A percentile compares a stretch with the other conserved stretches of the same genome.
These are phyloP conservation scores for Nephotettix cincticeps DNA, from an alignment of 1,140 invertebrate genomes.

Conservation along the genomic window DNA sequence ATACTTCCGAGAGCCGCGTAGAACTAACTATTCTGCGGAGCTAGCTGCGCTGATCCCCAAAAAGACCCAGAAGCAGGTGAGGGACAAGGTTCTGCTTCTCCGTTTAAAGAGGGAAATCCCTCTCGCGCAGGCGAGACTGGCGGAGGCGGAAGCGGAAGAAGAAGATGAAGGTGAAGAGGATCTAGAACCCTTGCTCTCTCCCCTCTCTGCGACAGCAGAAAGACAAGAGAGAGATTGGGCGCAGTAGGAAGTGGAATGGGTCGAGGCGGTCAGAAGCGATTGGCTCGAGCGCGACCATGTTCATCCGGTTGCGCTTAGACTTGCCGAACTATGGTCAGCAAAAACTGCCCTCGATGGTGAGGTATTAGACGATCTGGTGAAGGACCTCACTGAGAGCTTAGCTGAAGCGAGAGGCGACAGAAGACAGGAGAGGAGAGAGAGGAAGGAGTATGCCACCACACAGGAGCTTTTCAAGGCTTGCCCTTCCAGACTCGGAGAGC, in stretches of 20 bases:
- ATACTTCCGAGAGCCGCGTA: too few relatives aligned
- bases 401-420: background rate
- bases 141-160: background rate
- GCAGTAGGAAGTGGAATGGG: background rate
- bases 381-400: background rate
- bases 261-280: background rate
- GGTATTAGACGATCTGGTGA: background rate
- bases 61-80: background rate
- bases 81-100: background rate
- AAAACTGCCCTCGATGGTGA: background rate
- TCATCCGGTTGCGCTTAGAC: background rate
- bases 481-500: background rate
- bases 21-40: background rate
- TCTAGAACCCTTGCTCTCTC: too few relatives aligned
- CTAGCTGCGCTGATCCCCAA: background rate
- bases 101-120: background rate
- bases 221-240: background rate
- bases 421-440: background rate
- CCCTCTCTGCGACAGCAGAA: background rate
- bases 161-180: background rate
- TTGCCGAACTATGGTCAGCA: background rate
- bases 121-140: too few relatives aligned
- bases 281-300: background rate
- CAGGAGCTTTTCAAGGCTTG: too few relatives aligned
- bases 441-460: too few relatives aligned